Evolutionary conservation across 1,140 invertebrate species (phyloP).

Genomic region (Chrysopa pallens): DNA sequence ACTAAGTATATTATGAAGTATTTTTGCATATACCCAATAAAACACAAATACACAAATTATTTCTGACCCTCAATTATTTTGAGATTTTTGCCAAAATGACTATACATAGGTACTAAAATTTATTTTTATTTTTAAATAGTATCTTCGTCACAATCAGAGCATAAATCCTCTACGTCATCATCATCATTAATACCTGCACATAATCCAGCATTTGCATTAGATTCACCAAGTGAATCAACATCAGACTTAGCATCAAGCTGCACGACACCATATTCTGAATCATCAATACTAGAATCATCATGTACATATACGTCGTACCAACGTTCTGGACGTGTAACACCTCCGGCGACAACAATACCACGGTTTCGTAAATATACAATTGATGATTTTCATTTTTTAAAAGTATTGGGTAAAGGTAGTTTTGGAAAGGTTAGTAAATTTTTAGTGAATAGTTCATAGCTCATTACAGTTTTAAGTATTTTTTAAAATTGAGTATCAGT

Average conservation of each 20-base stretch:
- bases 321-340: constrained; percentile 56
- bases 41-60: too few species aligned
- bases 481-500: too few species aligned
- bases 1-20: too few species aligned
- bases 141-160: too few species aligned
- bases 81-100: too few species aligned
- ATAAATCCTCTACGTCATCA: constrained; percentile 16
- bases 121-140: too few species aligned
- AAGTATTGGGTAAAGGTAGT: constrained; percentile 89
- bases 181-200: constrained; percentile 12
- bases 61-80: too few species aligned
- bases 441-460: too few species aligned
- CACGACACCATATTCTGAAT: not conserved
- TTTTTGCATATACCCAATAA: too few species aligned
- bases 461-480: too few species aligned
- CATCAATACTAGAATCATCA: constrained; percentile 16
- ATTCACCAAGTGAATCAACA: constrained; percentile 10
- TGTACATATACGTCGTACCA: constrained; percentile 44
- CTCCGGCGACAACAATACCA: constrained; percentile 65
- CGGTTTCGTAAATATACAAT: constrained; percentile 76
- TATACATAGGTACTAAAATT: too few species aligned
- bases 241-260: constrained; percentile 13
- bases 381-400: constrained; percentile 85
- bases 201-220: constrained; percentile 19
- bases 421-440: constrained; percentile 67